These are phyloP conservation scores for Pholis gunnellus DNA, from an alignment of 2,113 vertebrate species.

Conservation along the genomic window DNA sequence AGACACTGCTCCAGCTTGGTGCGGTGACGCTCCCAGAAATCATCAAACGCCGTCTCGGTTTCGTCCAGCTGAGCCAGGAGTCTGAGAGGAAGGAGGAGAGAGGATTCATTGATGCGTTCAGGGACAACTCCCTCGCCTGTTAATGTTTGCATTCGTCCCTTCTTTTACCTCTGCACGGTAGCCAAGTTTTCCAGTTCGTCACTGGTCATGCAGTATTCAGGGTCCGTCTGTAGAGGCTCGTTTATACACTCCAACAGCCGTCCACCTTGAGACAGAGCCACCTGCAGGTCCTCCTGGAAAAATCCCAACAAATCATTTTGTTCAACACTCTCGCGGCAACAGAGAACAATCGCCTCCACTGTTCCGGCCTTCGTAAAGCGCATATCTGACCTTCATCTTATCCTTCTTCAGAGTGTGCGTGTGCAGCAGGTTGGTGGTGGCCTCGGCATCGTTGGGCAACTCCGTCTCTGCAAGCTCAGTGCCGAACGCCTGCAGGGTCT, in stretches of 20 bases:
- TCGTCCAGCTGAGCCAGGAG: constrained; percentile 93
- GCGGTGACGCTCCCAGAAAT: constrained; percentile 95
- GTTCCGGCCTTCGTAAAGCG: too few species aligned
- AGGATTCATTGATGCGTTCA: not conserved
- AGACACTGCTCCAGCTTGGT: constrained; percentile 96
- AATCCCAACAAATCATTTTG: not conserved
- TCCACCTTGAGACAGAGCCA: constrained; percentile 88
- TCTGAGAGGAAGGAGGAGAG: constrained; percentile 73
- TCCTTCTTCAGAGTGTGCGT: constrained; percentile 89
- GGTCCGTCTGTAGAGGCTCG: constrained; percentile 87
- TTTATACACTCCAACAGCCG: constrained; percentile 88
- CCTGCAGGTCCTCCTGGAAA: constrained; percentile 88
- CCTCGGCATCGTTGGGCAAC: constrained; percentile 91
- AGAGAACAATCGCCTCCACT: accelerated
- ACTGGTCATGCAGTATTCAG: constrained; percentile 88
- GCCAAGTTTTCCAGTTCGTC: constrained; percentile 93
- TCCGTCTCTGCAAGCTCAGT: constrained; percentile 96
- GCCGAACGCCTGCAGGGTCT: constrained; percentile 94
- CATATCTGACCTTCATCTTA: constrained; percentile 89
- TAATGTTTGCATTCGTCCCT: not conserved
- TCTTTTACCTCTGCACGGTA: constrained; percentile 91
- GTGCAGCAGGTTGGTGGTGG: constrained; percentile 88
- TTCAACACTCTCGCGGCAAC: not conserved
- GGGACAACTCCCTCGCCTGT: not conserved
- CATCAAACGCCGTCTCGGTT: constrained; percentile 93